phyloP scores from a whole-genome alignment of 1,140 invertebrate genomes.

The Asbolus verrucosus region DNA sequence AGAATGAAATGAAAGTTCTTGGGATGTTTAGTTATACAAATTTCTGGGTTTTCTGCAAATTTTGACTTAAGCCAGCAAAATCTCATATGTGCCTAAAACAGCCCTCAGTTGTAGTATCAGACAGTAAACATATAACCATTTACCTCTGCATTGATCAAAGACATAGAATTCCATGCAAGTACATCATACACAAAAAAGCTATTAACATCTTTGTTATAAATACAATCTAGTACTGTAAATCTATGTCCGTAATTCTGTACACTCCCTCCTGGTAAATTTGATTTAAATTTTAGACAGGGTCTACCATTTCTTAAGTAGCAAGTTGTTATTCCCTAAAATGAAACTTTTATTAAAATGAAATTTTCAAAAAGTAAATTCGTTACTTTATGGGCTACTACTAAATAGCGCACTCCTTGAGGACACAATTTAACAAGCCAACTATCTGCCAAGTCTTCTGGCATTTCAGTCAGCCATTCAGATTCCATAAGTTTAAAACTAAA shows the following conservation, averaged over 20 bases:
- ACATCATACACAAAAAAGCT: conserved; percentile 85
- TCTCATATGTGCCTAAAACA: conserved; percentile 77
- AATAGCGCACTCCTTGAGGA: conserved; percentile 82
- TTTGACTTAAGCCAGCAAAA: conserved; percentile 81
- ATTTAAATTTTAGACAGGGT: conserved; percentile 71
- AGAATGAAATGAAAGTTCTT: conserved; percentile 48
- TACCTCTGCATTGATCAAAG: conserved; percentile 84
- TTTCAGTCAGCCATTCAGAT: conserved; percentile 92
- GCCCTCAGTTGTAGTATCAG: not conserved
- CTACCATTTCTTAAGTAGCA: conserved; percentile 79
- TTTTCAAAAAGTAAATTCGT: too few species aligned
- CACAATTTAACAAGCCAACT: conserved; percentile 88
- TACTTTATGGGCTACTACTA: conserved; percentile 82
- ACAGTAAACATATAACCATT: conserved; percentile 53
- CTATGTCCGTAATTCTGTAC: conserved; percentile 56
- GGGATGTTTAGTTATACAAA: conserved; percentile 19
- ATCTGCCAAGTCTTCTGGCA: conserved; percentile 80
- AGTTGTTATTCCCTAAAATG: conserved; percentile 77
- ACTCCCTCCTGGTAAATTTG: conserved; percentile 81
- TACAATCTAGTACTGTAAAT: conserved; percentile 82
- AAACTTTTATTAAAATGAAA: too few species aligned
- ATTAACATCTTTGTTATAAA: conserved; percentile 74
- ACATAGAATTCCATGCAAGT: conserved; percentile 83
- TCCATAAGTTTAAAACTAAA: conserved; percentile 74
- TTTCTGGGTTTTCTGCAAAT: conserved; percentile 71